Conservation (phyloP, 2,797 vertebrate genomes). For the Dendrocincla fuliginosa region DNA sequence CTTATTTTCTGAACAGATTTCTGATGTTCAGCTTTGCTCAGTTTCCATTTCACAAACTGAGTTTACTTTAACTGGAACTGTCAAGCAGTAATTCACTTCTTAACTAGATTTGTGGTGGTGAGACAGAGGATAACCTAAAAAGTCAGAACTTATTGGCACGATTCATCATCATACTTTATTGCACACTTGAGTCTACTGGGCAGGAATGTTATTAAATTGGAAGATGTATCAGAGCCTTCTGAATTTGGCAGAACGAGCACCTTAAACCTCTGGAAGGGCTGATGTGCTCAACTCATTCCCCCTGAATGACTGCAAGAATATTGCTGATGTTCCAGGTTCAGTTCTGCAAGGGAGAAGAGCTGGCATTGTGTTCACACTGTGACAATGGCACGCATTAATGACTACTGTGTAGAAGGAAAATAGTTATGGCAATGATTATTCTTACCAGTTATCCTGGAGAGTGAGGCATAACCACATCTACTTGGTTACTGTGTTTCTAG, state of each 20-base stretch:
- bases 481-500: not conserved
- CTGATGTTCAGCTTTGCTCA: not conserved
- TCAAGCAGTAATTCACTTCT: conserved; percentile 35
- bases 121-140: conserved; percentile 28
- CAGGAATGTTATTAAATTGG: conserved; percentile 29
- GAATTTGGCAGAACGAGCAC: not conserved
- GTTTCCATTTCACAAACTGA: conserved; percentile 3
- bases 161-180: conserved; percentile 32
- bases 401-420: not conserved
- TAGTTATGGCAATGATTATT: not conserved
- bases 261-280: not conserved
- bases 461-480: not conserved
- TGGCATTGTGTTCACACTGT: not conserved
- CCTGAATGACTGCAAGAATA: not conserved
- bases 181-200: not conserved
- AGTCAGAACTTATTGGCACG: not conserved
- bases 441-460: not conserved
- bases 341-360: not conserved
- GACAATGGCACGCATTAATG: accelerated
- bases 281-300: not conserved
- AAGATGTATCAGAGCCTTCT: not conserved
- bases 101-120: conserved; percentile 38
- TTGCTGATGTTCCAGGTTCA: not conserved
- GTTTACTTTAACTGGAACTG: conserved; percentile 25
- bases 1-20: not conserved